phyloP scores from a whole-genome alignment of 2,888 invertebrate species.

The Ceratothoa steindachneri region DNA sequence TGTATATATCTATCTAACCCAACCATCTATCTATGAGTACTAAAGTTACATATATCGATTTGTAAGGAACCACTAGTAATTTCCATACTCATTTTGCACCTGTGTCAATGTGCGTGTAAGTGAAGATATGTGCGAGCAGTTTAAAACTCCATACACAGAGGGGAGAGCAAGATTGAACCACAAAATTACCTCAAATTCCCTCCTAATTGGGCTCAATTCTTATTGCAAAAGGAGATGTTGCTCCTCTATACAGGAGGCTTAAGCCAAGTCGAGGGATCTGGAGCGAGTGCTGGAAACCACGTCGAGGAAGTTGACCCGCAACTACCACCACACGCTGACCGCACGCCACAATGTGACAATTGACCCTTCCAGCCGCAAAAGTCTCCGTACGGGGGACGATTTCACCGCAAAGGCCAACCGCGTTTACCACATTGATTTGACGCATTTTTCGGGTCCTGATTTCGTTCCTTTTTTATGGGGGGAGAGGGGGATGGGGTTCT shows the following conservation, averaged over 20 bases:
- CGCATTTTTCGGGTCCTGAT: too few species aligned
- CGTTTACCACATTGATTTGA: too few species aligned
- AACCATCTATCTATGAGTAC: too few species aligned
- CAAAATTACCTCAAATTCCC: neutral
- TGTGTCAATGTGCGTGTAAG: too few species aligned
- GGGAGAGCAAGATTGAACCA: neutral
- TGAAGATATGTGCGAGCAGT: too few species aligned
- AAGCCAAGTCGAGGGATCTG: too few species aligned
- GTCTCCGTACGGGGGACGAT: neutral
- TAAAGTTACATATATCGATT: too few species aligned
- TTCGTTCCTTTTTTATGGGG: neutral
- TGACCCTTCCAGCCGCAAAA: neutral
- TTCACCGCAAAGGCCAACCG: neutral
- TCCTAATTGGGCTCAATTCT: neutral
- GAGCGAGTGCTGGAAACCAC: neutral
- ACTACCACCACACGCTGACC: neutral
- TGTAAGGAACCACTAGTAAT: too few species aligned
- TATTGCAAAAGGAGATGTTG: neutral
- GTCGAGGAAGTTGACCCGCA: neutral
- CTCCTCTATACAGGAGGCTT: too few species aligned
- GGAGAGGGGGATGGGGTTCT: neutral
- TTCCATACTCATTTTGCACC: too few species aligned
- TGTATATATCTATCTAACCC: constrained; percentile 9
- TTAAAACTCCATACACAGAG: too few species aligned
- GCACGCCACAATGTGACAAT: neutral